Conservation (phyloP, 2,888 invertebrate genomes). For the Caenorhabditis doughertyi region DNA sequence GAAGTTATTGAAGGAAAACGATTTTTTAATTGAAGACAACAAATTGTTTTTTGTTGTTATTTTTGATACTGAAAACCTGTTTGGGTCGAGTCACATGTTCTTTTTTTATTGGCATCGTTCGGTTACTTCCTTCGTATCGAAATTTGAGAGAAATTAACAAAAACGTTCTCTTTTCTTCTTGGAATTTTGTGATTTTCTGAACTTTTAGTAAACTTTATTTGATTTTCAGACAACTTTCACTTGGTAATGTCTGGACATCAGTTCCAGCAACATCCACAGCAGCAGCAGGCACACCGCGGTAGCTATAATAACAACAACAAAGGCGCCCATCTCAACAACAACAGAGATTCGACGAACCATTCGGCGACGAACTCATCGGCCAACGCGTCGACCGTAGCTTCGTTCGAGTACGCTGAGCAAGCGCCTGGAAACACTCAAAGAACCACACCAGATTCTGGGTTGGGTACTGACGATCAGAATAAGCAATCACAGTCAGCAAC, state of each 20-base stretch:
- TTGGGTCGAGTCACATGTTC: not conserved
- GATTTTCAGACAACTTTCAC: conserved; percentile 49
- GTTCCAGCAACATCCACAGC: conserved; percentile 58
- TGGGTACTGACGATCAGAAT: conserved; percentile 65
- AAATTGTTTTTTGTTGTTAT: conserved; percentile 5
- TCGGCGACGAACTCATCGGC: conserved; percentile 33
- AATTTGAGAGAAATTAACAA: not conserved
- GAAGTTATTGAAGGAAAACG: not conserved
- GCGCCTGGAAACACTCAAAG: conserved; percentile 59
- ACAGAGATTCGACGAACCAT: conserved; percentile 6
- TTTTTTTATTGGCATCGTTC: too few species aligned
- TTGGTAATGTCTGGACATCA: conserved; percentile 67
- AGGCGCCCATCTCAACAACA: conserved; percentile 31
- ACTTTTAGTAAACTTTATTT: not conserved
- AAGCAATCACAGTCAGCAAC: not conserved
- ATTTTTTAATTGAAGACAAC: not conserved
- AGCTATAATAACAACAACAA: conserved; percentile 47
- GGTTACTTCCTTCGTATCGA: too few species aligned
- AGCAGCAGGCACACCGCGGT: conserved; percentile 14
- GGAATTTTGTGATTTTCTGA: conserved; percentile 9
- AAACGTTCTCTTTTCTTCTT: too few species aligned
- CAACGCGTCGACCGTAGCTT: conserved; percentile 16
- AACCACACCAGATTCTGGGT: conserved; percentile 71
- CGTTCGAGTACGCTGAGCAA: conserved; percentile 48
- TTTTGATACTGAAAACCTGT: conserved; percentile 6